These are phyloP conservation scores for Antitype chi DNA, from an alignment of 2,888 invertebrate genomes.

Conservation along the genomic window DNA sequence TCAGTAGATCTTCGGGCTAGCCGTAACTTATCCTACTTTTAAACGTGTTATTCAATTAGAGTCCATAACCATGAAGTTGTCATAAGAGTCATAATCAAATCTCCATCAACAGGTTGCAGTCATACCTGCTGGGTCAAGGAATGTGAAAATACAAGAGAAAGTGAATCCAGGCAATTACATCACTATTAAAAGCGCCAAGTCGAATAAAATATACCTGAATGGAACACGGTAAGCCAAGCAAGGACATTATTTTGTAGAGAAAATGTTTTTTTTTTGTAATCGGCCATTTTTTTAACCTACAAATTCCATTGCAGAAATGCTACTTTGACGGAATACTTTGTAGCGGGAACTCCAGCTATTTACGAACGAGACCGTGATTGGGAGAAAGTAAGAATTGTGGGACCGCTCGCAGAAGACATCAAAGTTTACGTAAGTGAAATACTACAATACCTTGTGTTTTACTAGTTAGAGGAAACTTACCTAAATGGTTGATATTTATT, in stretches of 20 bases:
- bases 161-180: slow-evolving; percentile 94
- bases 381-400: slow-evolving; percentile 95
- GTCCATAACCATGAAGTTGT: slow-evolving; percentile 15
- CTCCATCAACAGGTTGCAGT: slow-evolving; percentile 90
- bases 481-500: background rate
- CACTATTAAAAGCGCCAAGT: slow-evolving; percentile 93
- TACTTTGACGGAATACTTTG: slow-evolving; percentile 94
- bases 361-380: slow-evolving; percentile 95
- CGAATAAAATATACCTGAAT: slow-evolving; percentile 94
- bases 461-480: slow-evolving; percentile 13
- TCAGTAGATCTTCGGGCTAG: background rate
- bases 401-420: slow-evolving; percentile 95
- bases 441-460: slow-evolving; percentile 1
- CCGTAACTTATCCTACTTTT: slow-evolving; percentile 3
- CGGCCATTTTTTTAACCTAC: slow-evolving; percentile 16
- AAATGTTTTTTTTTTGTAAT: slow-evolving; percentile 16
- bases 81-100: slow-evolving; percentile 35
- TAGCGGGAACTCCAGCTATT: slow-evolving; percentile 94
- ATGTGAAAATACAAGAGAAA: slow-evolving; percentile 94
- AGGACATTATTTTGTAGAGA: background rate
- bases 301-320: slow-evolving; percentile 89
- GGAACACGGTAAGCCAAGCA: slow-evolving; percentile 92
- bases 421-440: slow-evolving; percentile 93
- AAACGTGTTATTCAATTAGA: slow-evolving; percentile 34
- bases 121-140: slow-evolving; percentile 95